A percentile compares a stretch with the other conserved stretches of the same genome.
Conservation (phyloP, 2,113 vertebrate species). For the Genyomyrus donnyi region DNA sequence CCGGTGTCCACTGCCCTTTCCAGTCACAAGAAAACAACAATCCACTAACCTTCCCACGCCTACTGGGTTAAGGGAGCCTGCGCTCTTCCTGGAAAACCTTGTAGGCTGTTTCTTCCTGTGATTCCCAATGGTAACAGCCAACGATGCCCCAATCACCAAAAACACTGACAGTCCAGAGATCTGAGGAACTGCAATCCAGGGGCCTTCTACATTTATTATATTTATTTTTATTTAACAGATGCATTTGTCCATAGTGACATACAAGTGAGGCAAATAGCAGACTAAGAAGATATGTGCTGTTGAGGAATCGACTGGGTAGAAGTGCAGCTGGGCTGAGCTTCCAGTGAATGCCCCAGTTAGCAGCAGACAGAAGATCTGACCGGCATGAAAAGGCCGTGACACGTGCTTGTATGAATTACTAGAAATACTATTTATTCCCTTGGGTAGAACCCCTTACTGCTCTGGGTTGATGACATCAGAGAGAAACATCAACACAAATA, state of each 20-base stretch:
- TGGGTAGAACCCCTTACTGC: background rate
- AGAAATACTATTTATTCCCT: background rate
- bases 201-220: background rate
- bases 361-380: background rate
- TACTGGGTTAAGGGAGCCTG: background rate
- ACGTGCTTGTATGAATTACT: background rate
- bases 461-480: background rate
- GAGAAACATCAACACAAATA: background rate
- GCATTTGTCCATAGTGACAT: background rate
- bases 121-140: background rate
- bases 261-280: background rate
- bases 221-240: background rate
- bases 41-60: background rate
- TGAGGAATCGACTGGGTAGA: background rate
- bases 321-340: background rate
- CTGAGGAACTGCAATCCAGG: background rate
- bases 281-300: background rate
- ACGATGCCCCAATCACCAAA: background rate
- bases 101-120: background rate
- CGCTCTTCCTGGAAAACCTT: background rate
- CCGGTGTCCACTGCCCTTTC: background rate
- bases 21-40: background rate
- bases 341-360: too few species aligned
- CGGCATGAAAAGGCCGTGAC: background rate
- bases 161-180: background rate